phyloP scores from a whole-genome alignment of 2,797 vertebrate genomes.

The Arnoldichthys spilopterus region DNA sequence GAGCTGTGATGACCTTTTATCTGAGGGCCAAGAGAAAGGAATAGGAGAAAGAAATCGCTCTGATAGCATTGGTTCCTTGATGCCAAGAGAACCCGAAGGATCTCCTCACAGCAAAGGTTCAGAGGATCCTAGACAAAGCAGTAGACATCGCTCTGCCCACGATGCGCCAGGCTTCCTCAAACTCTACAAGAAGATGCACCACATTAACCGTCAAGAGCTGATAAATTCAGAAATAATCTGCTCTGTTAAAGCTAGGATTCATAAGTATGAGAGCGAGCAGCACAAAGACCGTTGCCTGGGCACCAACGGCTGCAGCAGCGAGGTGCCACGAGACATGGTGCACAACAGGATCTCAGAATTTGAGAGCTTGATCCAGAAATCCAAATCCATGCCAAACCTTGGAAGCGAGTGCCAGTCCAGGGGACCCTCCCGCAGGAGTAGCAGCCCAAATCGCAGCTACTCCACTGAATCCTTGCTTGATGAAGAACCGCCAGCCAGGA shows the following conservation, averaged over 20 bases:
- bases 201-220: conserved; percentile 86
- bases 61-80: conserved; percentile 80
- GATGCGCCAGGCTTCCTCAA: conserved; percentile 85
- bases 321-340: conserved; percentile 87
- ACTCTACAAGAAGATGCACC: conserved; percentile 89
- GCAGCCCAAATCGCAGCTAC: conserved; percentile 76
- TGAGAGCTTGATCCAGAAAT: conserved; percentile 87
- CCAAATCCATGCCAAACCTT: conserved; percentile 89
- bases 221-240: conserved; percentile 83
- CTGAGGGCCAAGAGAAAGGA: conserved; percentile 69
- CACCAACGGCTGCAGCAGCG: conserved; percentile 69
- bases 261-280: conserved; percentile 84
- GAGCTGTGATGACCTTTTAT: conserved; percentile 84
- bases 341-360: conserved; percentile 88
- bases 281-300: conserved; percentile 64
- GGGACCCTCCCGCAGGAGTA: conserved; percentile 69
- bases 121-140: conserved; percentile 31
- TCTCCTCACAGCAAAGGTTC: conserved; percentile 33
- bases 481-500: conserved; percentile 74
- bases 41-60: conserved; percentile 67
- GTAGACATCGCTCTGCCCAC: conserved; percentile 76
- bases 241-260: conserved; percentile 83
- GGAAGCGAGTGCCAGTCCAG: conserved; percentile 73
- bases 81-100: conserved; percentile 68
- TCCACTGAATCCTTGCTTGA: conserved; percentile 85